Conservation (phyloP, 2,888 invertebrate genomes). For the Pharmacophagus antenor region DNA sequence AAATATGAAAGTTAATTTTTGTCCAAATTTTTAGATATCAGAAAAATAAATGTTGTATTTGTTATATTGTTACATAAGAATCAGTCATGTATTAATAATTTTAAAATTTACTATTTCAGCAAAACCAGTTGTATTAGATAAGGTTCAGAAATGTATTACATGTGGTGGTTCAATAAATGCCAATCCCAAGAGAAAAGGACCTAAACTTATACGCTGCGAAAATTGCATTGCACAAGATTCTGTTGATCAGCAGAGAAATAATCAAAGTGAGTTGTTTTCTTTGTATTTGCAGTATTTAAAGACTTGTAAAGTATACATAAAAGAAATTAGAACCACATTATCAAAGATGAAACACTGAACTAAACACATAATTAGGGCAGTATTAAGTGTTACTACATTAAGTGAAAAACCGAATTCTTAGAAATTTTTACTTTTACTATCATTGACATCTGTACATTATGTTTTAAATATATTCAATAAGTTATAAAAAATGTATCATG, state of each 20-base stretch:
- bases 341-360: no score
- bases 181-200: constrained; percentile 83
- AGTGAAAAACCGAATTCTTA: no score
- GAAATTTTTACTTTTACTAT: no score
- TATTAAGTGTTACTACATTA: no score
- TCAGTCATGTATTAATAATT: not conserved
- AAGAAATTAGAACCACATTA: no score
- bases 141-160: constrained; percentile 81
- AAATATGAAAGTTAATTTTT: no score
- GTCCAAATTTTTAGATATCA: not conserved
- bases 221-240: constrained; percentile 82
- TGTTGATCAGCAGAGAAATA: constrained; percentile 66
- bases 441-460: no score
- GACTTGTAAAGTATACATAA: no score
- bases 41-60: not conserved
- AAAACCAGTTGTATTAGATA: constrained; percentile 77
- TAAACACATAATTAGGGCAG: no score
- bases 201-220: constrained; percentile 82
- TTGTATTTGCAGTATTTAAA: not conserved
- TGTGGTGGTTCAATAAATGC: constrained; percentile 79
- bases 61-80: not conserved
- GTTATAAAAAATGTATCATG: no score
- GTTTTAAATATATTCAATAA: no score
- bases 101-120: constrained; percentile 46
- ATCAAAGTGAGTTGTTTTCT: constrained; percentile 53